A percentile compares a stretch with the other conserved stretches of the same genome.
phyloP scores from a whole-genome alignment of 1,140 invertebrate genomes.

The Orussus abietinus region DNA sequence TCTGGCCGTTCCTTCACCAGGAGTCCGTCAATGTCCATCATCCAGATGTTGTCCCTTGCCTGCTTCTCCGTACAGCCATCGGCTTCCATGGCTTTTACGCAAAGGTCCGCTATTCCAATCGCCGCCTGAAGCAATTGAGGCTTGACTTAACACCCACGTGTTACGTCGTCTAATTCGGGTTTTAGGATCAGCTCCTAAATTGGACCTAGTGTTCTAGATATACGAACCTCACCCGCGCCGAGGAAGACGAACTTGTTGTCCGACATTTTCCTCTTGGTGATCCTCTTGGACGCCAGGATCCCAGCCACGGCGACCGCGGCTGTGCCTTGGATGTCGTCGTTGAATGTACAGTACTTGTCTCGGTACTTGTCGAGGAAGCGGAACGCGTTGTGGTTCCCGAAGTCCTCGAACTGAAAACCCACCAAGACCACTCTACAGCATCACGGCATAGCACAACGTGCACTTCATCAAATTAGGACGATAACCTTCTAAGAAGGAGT shows the following conservation, averaged over 20 bases:
- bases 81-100: constrained; percentile 80
- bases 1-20: constrained; percentile 70
- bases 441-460: neutral
- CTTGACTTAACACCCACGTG: too few species aligned
- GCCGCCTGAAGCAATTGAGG: constrained; percentile 60
- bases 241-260: constrained; percentile 87
- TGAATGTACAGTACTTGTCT: constrained; percentile 88
- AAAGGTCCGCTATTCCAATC: constrained; percentile 82
- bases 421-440: neutral
- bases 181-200: too few species aligned
- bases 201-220: too few species aligned
- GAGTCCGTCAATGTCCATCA: constrained; percentile 82
- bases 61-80: constrained; percentile 75
- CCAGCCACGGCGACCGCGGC: constrained; percentile 91
- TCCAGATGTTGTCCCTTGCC: constrained; percentile 80
- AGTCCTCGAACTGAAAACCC: constrained; percentile 87
- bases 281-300: constrained; percentile 73
- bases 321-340: constrained; percentile 96
- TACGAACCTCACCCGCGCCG: constrained; percentile 79
- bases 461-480: too few species aligned
- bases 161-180: too few species aligned
- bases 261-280: constrained; percentile 73
- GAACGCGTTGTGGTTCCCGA: constrained; percentile 91
- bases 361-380: constrained; percentile 85
- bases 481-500: too few species aligned